phyloP scores from a whole-genome alignment of 2,888 invertebrate species.

The Euproctis similis region DNA sequence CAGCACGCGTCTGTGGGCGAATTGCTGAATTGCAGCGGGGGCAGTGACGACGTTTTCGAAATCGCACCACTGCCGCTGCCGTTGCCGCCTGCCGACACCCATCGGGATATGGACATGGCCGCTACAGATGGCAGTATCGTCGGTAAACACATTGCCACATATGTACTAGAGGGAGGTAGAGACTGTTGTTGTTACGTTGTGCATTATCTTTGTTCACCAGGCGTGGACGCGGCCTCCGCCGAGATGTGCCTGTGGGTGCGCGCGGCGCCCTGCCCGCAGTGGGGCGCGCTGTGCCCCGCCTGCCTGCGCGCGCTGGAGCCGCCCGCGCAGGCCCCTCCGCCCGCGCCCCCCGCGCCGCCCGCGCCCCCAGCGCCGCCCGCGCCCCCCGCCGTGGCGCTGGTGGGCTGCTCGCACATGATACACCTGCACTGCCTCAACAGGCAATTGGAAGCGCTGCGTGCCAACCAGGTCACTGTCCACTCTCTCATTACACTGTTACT shows the following conservation, averaged over 20 bases:
- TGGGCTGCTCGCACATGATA: conserved; percentile 85
- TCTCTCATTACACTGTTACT: no score
- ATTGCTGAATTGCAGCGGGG: conserved; percentile 81
- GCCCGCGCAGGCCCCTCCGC: conserved; percentile 39
- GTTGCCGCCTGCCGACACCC: conserved; percentile 1
- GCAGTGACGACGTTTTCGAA: conserved; percentile 83
- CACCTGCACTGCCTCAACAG: conserved; percentile 86
- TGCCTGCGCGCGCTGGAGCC: conserved; percentile 78
- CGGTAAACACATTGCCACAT: no score
- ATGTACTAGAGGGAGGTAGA: no score
- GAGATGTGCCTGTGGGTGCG: conserved; percentile 77
- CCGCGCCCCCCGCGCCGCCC: conserved; percentile 26
- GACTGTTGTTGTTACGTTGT: no score
- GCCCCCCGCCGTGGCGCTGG: conserved; percentile 80
- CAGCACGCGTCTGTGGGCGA: conserved; percentile 77
- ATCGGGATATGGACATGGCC: conserved; percentile 7
- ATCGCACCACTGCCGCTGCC: conserved; percentile 21
- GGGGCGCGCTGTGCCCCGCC: conserved; percentile 83
- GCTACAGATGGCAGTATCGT: conserved; percentile 22
- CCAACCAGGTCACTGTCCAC: conserved; percentile 5
- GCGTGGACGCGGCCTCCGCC: conserved; percentile 17
- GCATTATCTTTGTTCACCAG: no score
- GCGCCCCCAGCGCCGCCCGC: conserved; percentile 54
- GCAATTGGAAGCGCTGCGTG: conserved; percentile 72
- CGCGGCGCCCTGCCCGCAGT: conserved; percentile 78